A percentile compares a stretch with the other conserved stretches of the same genome.
These are phyloP conservation scores for Micromesistius poutassou DNA, from an alignment of 2,797 vertebrate genomes.

Conservation along the genomic window DNA sequence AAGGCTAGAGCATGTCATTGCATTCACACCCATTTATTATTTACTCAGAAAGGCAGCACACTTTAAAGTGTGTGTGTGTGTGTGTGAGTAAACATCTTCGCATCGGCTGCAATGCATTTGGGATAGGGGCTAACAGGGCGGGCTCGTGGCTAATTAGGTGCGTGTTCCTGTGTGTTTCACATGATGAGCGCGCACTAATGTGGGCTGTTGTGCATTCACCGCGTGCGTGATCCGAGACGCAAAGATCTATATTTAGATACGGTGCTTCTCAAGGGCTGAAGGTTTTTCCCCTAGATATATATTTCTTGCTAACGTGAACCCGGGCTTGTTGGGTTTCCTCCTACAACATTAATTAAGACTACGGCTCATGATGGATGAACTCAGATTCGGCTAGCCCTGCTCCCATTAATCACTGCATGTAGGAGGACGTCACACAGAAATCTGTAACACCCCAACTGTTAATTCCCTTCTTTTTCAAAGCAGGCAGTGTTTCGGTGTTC, in stretches of 20 bases:
- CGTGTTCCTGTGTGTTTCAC: not conserved
- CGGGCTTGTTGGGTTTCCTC: slow-evolving; percentile 59
- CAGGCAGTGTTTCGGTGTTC: not conserved
- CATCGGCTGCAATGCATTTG: not conserved
- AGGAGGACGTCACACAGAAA: slow-evolving; percentile 56
- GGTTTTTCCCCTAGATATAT: not conserved
- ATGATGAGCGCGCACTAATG: not conserved
- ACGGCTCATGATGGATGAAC: slow-evolving; percentile 72
- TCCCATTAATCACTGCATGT: slow-evolving; percentile 74
- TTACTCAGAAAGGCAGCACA: not conserved
- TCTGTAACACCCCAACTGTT: slow-evolving; percentile 37
- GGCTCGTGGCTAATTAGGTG: not conserved
- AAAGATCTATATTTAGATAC: not conserved
- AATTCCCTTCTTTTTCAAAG: not conserved
- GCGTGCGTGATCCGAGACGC: not conserved
- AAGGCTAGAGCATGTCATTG: not conserved
- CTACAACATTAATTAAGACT: slow-evolving; percentile 79
- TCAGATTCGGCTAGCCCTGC: slow-evolving; percentile 57
- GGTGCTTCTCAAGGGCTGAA: not conserved
- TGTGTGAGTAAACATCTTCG: not conserved
- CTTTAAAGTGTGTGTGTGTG: not conserved
- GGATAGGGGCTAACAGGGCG: not conserved
- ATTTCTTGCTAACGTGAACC: slow-evolving; percentile 71
- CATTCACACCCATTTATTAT: not conserved
- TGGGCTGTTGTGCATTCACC: not conserved